Evolutionary conservation across 2,888 invertebrate species (phyloP), one percentile per base, ranked within the genome.

Genomic region (Dermolepida albohirtum): DNA sequence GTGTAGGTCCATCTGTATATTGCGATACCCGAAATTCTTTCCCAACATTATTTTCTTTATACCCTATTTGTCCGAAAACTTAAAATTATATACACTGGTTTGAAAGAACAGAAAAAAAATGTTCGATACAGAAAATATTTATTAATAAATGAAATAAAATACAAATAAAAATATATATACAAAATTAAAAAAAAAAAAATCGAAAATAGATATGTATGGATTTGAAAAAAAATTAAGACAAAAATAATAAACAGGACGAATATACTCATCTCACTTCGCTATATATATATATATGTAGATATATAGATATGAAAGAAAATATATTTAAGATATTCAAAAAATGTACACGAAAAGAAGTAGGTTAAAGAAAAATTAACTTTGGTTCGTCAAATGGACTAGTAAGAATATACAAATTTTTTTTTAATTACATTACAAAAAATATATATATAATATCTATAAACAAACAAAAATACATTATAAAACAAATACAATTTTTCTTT

Each of bases 371-470:
- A 73, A 73, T 73, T 72, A 74, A 82, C 83, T 83, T 83, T 83
- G 83, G 83, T 82, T 83, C 80, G 78, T 81, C 75, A 76, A 77
- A 79, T 80, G 78, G 83, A 83, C 83, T 84, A 84, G 83, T 80
- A 77, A 76, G 73, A 71, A 72, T 77, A 77, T 68, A 55, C 43
- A 65, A 59, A 55, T 65, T 64, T 54, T 74, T 73, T 73, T 72
- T 34, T 34, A 34, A 34, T 34, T 34, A 34, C 34, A 34, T 34
- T 34, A 34, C 34, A 34, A 34, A 34, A 34, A 76, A 74, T 71
- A 68, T 68, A 68, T 70, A 71, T 73, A 70, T 75, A 73, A 77
- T 72, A 74, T 73, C 69, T 74, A 34, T 68, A 71, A 69, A 71
- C 71, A 59, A 72, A 73, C 72, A 72, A 67, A 34, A 34, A 34